These are phyloP conservation scores for Erebia aethiops DNA, from an alignment of 2,888 invertebrate genomes.

Conservation along the genomic window DNA sequence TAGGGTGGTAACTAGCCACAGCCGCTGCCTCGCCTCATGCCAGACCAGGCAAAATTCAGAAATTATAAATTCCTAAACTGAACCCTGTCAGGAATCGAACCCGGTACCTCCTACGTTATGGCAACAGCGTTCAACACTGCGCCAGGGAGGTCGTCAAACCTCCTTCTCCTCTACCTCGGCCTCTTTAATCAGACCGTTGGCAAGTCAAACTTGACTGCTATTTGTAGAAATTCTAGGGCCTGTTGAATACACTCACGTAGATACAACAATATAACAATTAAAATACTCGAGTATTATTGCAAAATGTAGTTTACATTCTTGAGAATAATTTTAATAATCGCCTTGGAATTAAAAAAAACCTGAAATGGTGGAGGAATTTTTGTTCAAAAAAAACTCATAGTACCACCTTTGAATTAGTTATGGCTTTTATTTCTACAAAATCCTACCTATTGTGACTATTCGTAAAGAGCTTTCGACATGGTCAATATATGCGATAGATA, in stretches of 20 bases:
- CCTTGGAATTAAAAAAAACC: slow-evolving; percentile 3
- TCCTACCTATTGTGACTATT: too few species aligned
- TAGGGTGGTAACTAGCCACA: too few species aligned
- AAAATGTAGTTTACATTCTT: slow-evolving; percentile 4
- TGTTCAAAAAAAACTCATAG: neutral
- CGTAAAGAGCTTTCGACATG: too few species aligned
- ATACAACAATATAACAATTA: neutral
- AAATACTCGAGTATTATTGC: neutral
- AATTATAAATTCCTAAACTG: too few species aligned
- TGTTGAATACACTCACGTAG: neutral
- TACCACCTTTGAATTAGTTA: neutral
- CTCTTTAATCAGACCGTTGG: too few species aligned
- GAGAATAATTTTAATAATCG: neutral
- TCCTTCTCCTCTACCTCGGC: too few species aligned
- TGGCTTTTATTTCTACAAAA: neutral
- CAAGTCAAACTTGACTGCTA: neutral
- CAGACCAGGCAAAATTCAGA: too few species aligned
- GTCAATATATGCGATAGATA: neutral
- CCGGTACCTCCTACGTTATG: too few species aligned
- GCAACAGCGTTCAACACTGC: too few species aligned
- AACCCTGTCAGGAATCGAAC: too few species aligned
- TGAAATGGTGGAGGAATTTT: slow-evolving; percentile 2
- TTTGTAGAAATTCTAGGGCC: neutral
- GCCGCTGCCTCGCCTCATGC: too few species aligned
- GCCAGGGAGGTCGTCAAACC: too few species aligned